phyloP scores from a whole-genome alignment of 2,113 vertebrate species.

The Rynchops niger region DNA sequence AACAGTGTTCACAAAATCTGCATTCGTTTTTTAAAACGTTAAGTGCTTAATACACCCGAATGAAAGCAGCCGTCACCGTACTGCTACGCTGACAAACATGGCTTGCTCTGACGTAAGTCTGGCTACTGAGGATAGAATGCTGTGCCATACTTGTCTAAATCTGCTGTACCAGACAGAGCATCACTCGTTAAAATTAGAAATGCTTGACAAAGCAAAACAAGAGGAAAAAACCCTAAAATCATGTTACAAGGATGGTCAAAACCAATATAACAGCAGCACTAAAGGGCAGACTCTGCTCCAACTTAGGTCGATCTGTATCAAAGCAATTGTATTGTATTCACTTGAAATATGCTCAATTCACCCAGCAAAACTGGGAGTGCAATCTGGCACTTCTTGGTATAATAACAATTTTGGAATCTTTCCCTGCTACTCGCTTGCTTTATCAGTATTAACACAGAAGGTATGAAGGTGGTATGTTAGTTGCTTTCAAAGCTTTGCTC shows the following conservation, averaged over 20 bases:
- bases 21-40: not conserved
- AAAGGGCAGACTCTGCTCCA: not conserved
- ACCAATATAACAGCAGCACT: not conserved
- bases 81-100: not conserved
- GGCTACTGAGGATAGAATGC: not conserved
- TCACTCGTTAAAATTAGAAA: not conserved
- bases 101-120: not conserved
- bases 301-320: not conserved
- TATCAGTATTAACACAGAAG: not conserved
- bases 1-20: not conserved
- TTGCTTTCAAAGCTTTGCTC: not conserved
- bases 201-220: not conserved
- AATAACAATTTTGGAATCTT: not conserved
- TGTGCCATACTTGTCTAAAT: not conserved
- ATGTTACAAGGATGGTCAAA: not conserved
- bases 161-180: not conserved
- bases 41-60: not conserved
- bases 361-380: not conserved
- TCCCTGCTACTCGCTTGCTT: not conserved
- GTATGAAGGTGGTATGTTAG: not conserved
- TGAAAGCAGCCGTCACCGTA: not conserved
- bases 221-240: not conserved
- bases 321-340: not conserved
- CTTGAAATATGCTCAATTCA: not conserved
- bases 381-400: not conserved